Evolutionary conservation across 2,888 invertebrate genomes (phyloP).

Genomic region (Stictocephala bisonia): DNA sequence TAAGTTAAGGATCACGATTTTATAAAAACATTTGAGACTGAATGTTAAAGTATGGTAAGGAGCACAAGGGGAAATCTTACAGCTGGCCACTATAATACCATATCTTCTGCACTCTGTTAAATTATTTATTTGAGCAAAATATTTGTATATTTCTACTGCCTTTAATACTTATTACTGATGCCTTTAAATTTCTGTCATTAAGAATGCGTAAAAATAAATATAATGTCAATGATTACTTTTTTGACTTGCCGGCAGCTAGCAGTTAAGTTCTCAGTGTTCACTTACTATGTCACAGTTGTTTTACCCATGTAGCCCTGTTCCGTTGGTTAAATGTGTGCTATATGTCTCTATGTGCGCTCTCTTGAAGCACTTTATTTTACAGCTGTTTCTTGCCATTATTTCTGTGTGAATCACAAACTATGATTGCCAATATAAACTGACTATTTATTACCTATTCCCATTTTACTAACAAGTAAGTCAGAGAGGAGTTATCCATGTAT

Average conservation of each 20-base stretch:
- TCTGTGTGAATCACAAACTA: constrained; percentile 42
- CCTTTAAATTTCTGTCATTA: constrained; percentile 40
- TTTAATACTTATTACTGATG: constrained; percentile 45
- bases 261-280: not conserved
- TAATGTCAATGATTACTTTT: no score
- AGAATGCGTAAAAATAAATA: no score
- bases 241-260: not conserved
- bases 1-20: constrained; percentile 41
- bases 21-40: constrained; percentile 46
- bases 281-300: constrained; percentile 22
- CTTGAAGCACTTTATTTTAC: constrained; percentile 53
- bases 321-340: constrained; percentile 44
- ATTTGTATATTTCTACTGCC: constrained; percentile 48
- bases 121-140: constrained; percentile 39
- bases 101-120: constrained; percentile 39
- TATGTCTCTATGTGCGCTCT: constrained; percentile 51
- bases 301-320: constrained; percentile 32
- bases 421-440: constrained; percentile 42
- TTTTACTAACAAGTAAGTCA: no score
- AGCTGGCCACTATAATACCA: not conserved
- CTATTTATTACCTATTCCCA: constrained; percentile 8
- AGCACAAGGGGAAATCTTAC: constrained; percentile 24
- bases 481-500: no score
- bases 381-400: constrained; percentile 44
- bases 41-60: constrained; percentile 25